A percentile compares a stretch with the other conserved stretches of the same genome.
Evolutionary conservation across 2,888 invertebrate genomes (phyloP).

Genomic region (Blastobasis lacticolella): DNA sequence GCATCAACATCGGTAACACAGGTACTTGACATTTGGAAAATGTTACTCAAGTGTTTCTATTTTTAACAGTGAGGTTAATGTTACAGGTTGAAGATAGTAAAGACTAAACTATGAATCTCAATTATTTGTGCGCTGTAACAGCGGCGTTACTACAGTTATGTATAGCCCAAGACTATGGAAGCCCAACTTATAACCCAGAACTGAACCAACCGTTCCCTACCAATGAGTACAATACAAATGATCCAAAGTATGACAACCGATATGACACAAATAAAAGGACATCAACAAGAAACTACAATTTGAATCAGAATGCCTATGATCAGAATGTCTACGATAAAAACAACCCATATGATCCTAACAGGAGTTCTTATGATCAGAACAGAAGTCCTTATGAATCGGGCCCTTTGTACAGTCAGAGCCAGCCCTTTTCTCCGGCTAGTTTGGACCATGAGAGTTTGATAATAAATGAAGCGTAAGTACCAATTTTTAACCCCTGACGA

Average conservation of each 20-base stretch:
- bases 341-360: slow-evolving; percentile 11
- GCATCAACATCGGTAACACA: too few species aligned
- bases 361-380: slow-evolving; percentile 10
- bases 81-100: slow-evolving; percentile 35
- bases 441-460: slow-evolving; percentile 66
- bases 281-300: slow-evolving; percentile 18
- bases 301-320: slow-evolving; percentile 9
- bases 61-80: slow-evolving; percentile 12
- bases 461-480: slow-evolving; percentile 73
- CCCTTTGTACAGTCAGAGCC: slow-evolving; percentile 55
- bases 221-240: slow-evolving; percentile 58
- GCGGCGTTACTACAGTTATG: slow-evolving; percentile 36
- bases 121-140: slow-evolving; percentile 30
- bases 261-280: slow-evolving; percentile 11
- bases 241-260: slow-evolving; percentile 27
- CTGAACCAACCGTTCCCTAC: slow-evolving; percentile 42
- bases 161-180: slow-evolving; percentile 48
- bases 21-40: too few species aligned
- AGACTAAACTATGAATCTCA: slow-evolving; percentile 65
- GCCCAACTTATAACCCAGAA: slow-evolving; percentile 52
- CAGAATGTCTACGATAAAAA: slow-evolving; percentile 1
- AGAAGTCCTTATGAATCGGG: slow-evolving; percentile 15
- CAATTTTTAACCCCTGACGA: background rate
- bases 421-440: slow-evolving; percentile 17
- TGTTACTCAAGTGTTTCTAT: background rate